Evolutionary conservation across 2,113 vertebrate genomes (phyloP).

Genomic region (Thymallus thymallus): DNA sequence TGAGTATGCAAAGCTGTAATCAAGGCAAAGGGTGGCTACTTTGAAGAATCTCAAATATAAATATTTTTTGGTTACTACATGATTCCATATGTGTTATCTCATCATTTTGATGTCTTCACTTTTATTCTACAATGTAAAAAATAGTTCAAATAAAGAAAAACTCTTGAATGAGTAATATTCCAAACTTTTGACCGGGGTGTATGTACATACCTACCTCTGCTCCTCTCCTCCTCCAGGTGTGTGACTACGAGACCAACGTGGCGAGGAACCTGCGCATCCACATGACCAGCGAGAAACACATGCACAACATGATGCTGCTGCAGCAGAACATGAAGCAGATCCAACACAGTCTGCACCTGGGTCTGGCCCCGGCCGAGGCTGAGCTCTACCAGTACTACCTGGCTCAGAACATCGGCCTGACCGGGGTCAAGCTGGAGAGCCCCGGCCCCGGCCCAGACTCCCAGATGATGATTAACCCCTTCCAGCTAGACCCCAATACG

Average conservation of each 20-base stretch:
- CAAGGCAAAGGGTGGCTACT: too few relatives aligned
- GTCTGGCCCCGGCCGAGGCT: constrained; percentile 92
- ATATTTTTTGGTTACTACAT: too few relatives aligned
- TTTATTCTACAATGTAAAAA: too few relatives aligned
- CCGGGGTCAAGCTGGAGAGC: constrained; percentile 95
- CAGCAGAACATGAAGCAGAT: constrained; percentile 99
- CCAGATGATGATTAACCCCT: constrained; percentile 90
- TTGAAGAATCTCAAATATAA: too few relatives aligned
- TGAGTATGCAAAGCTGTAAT: too few relatives aligned
- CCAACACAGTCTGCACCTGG: constrained; percentile 97
- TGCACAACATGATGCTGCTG: constrained; percentile 99
- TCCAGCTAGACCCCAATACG: constrained; percentile 92
- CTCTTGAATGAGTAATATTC: too few relatives aligned
- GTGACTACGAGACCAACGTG: constrained; percentile 98
- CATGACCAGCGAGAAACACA: constrained; percentile 99
- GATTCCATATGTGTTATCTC: too few relatives aligned
- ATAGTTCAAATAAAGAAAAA: too few relatives aligned
- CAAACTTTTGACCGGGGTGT: too few relatives aligned
- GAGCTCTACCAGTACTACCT: constrained; percentile 99
- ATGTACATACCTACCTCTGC: too few relatives aligned
- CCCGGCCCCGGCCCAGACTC: constrained; percentile 83
- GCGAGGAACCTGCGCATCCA: constrained; percentile 96
- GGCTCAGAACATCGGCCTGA: constrained; percentile 97
- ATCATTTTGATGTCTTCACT: too few relatives aligned
- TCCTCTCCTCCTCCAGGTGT: constrained; percentile 70